Evolutionary conservation across 2,888 invertebrate species (phyloP).

Genomic region (Caenorhabditis sp.): DNA sequence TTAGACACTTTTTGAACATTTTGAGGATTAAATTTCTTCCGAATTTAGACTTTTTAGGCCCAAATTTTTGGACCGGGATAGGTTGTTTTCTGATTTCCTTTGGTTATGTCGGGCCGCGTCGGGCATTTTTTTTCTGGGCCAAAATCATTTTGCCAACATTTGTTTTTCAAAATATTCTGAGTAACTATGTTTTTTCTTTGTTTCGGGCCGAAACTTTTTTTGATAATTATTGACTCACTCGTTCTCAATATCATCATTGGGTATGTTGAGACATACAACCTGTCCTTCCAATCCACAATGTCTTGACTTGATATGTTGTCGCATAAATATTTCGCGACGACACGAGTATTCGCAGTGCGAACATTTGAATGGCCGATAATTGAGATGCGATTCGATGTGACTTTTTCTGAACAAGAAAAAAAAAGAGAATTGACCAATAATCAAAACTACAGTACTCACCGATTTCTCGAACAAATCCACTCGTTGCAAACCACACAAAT

Average conservation of each 20-base stretch:
- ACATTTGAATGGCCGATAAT: constrained; percentile 37
- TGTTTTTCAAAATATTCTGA: too few species aligned
- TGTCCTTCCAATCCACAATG: constrained; percentile 9
- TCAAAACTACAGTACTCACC: constrained; percentile 9
- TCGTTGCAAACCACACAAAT: constrained; percentile 37
- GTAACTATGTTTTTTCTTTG: too few species aligned
- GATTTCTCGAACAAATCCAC: constrained; percentile 40
- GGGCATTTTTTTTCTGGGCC: too few species aligned
- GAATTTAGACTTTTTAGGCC: neutral
- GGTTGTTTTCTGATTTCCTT: too few species aligned
- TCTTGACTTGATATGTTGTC: constrained; percentile 23
- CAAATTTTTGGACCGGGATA: neutral
- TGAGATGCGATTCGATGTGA: constrained; percentile 33
- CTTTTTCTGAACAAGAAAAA: constrained; percentile 17
- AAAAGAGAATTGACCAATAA: neutral
- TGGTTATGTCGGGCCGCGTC: too few species aligned
- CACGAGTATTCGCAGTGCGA: constrained; percentile 23
- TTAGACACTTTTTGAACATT: neutral
- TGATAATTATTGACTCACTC: neutral
- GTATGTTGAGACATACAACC: neutral
- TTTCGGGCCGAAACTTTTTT: too few species aligned
- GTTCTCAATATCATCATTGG: neutral
- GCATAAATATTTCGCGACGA: constrained; percentile 33
- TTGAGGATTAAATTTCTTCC: neutral
- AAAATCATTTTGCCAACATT: too few species aligned